Evolutionary conservation across 2,797 vertebrate species (phyloP), one percentile per base, ranked within the genome.

Genomic region (Coreius guichenoti): DNA sequence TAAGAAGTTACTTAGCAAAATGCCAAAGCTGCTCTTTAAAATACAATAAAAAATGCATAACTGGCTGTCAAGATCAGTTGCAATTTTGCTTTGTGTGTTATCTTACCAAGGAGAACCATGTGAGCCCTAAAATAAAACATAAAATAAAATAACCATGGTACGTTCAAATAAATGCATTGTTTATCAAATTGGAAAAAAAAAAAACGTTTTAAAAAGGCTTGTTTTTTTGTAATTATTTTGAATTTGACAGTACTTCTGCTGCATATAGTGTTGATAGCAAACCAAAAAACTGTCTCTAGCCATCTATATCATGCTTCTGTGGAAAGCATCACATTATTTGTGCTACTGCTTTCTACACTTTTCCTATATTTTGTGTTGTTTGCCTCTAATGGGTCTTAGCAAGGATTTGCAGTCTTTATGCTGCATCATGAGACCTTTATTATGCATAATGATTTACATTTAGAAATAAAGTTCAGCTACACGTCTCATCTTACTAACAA

Each of bases 401-500:
- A 14, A 33, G 54, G 70, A 68, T 84, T 82, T 84, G 65, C 54
- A 73, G 72, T 69, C 72, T 83, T 81, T 75, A 45, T 70, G 75
- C 69, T 83, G 14, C 85, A 69, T 88, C 43, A 85, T 81, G 51
- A 73, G 61, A 39, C 72, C 81, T 89, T 81, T 88, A 89, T 87
- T 86, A 84, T 76, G 82, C 45, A 29, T 86, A 51, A 88, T 77
- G 78, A 90, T 88, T 88, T 87, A 91, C 83, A 87, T 81, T 75
- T 84, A 84, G 86, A 84, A 88, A 85, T 85, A 89, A 81, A 58
- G 81, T 84, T 84, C 88, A 85, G 77, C 78, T 73, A 72, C 73
- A 79, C 47, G 67, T 82, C 84, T 91, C 77, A 88, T 87, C 81
- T 80, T 80, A 85, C 67, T 84, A 87, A 89, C 87, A 88, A 89